Conservation (phyloP, 2,797 vertebrate species). For the Enteromius paludinosus region DNA sequence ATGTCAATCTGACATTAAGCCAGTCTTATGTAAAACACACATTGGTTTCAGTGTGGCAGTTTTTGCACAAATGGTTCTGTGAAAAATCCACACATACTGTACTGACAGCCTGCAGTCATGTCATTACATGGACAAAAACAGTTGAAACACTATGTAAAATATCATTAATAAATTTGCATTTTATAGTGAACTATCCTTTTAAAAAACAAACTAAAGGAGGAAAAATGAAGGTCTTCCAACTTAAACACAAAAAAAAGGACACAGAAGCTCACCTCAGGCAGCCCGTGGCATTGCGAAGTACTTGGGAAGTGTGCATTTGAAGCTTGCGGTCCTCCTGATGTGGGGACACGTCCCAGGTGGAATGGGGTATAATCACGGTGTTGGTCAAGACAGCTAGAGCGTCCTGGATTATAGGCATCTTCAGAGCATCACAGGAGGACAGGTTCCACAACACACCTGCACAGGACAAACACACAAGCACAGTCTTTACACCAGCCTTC, state of each 20-base stretch:
- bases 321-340: slow-evolving; percentile 96
- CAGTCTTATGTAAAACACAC: background rate
- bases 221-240: background rate
- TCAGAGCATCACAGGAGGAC: slow-evolving; percentile 96
- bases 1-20: background rate
- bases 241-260: slow-evolving; percentile 33
- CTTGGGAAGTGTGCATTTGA: slow-evolving; percentile 96
- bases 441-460: slow-evolving; percentile 98
- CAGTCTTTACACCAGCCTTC: background rate
- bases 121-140: background rate
- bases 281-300: slow-evolving; percentile 97
- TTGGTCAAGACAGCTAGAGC: slow-evolving; percentile 97
- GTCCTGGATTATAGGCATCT: slow-evolving; percentile 99
- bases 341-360: slow-evolving; percentile 94
- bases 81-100: background rate
- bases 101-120: background rate
- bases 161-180: background rate
- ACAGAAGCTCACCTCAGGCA: slow-evolving; percentile 88
- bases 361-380: slow-evolving; percentile 97
- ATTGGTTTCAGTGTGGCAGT: background rate
- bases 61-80: background rate
- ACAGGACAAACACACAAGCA: slow-evolving; percentile 30
- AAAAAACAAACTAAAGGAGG: background rate
- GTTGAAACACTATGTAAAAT: background rate
- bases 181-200: background rate